phyloP scores from a whole-genome alignment of 2,797 vertebrate species.

The Pangasius djambal region DNA sequence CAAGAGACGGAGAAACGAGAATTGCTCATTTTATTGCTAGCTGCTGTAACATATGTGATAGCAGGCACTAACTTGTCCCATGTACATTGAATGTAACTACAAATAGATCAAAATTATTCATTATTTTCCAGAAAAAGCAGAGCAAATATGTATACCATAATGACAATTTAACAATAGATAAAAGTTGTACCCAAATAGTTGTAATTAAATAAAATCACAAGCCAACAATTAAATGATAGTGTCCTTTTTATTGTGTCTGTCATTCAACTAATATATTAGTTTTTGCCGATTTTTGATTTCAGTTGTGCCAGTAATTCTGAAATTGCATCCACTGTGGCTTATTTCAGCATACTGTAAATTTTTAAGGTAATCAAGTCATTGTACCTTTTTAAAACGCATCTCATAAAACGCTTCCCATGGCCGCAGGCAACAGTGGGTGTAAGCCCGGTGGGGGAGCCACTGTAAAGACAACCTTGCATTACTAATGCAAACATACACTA shows the following conservation, averaged over 20 bases:
- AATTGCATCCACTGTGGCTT: not conserved
- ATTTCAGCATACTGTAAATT: not conserved
- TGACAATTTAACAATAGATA: too few relatives aligned
- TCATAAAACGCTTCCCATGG: constrained; percentile 47
- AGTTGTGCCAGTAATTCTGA: not conserved
- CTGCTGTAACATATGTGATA: not conserved
- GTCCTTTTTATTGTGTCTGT: not conserved
- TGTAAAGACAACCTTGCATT: constrained; percentile 64
- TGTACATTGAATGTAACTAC: too few relatives aligned
- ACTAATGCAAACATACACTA: constrained; percentile 63
- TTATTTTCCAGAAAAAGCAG: too few relatives aligned
- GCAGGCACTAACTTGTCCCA: too few relatives aligned
- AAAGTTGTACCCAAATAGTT: too few relatives aligned
- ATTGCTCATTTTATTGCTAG: not conserved
- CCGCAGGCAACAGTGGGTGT: constrained; percentile 64
- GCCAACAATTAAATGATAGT: not conserved
- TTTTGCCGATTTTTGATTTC: not conserved
- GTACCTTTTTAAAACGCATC: constrained; percentile 30
- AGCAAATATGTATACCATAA: too few relatives aligned
- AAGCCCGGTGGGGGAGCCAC: constrained; percentile 57
- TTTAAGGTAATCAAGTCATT: not conserved
- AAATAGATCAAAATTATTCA: too few relatives aligned
- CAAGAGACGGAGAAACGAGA: not conserved
- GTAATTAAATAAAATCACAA: not conserved
- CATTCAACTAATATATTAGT: not conserved